Percentiles rank a stretch among this genome's conserved stretches.
These are phyloP conservation scores for Cardinalis cardinalis DNA, from an alignment of 2,113 vertebrate genomes.

Conservation along the genomic window DNA sequence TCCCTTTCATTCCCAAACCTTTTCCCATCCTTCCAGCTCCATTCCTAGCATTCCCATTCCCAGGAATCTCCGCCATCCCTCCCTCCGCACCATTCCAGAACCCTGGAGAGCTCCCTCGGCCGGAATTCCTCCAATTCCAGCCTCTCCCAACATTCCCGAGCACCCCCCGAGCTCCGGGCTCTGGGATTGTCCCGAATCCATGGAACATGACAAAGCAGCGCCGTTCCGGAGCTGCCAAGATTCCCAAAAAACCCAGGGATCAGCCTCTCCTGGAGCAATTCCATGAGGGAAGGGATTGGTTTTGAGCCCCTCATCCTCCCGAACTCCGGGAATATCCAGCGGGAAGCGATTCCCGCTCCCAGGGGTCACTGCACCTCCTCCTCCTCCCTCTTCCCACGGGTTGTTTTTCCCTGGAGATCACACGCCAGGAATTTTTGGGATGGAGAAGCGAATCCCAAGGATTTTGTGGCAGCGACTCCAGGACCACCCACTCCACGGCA, in stretches of 20 bases:
- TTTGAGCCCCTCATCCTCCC: background rate
- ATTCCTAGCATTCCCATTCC: background rate
- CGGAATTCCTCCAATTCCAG: background rate
- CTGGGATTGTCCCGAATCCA: background rate
- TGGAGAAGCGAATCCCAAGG: background rate
- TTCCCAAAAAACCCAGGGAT: background rate
- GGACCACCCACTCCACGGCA: background rate
- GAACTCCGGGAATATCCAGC: background rate
- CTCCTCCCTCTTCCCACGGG: background rate
- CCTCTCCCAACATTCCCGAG: background rate
- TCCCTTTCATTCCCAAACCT: background rate
- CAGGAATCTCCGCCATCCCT: background rate
- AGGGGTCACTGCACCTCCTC: background rate
- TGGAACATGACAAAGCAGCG: background rate
- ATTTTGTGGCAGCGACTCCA: background rate
- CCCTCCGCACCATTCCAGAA: background rate
- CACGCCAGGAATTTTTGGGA: background rate
- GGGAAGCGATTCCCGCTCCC: background rate
- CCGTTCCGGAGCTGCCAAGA: background rate
- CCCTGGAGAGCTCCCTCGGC: background rate
- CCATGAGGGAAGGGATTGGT: fast-evolving
- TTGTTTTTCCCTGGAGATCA: background rate
- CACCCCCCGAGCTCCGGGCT: background rate
- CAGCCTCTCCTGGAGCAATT: background rate
- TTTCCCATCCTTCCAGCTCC: background rate